Evolutionary conservation across 2,797 vertebrate species (phyloP).

Genomic region (Sebastes baramenuke): DNA sequence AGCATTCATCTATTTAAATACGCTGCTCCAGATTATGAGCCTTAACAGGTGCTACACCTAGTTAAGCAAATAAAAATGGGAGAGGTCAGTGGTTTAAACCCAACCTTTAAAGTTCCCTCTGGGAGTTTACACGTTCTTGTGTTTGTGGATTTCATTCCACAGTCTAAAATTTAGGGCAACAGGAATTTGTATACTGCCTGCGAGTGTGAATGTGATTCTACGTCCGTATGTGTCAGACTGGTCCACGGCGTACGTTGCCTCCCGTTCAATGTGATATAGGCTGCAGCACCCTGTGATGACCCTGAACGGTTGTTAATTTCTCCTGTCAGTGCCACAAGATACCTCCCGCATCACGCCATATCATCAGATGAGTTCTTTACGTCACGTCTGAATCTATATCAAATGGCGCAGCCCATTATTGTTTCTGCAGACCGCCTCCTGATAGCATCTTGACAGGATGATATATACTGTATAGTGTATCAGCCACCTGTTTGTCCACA

Average conservation of each 20-base stretch:
- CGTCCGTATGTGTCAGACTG: neutral
- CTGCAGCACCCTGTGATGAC: neutral
- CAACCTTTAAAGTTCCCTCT: neutral
- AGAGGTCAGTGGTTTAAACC: neutral
- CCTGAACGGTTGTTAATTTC: neutral
- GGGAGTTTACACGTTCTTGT: neutral
- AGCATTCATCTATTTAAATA: neutral
- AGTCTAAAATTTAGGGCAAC: neutral
- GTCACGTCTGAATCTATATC: constrained; percentile 12
- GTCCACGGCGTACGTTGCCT: neutral
- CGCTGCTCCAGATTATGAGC: neutral
- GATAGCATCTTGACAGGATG: constrained; percentile 22
- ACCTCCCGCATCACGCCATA: neutral
- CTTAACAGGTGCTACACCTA: neutral
- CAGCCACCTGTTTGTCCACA: constrained; percentile 42
- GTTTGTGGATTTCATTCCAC: neutral
- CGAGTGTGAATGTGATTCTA: neutral
- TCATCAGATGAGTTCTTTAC: neutral
- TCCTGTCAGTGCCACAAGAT: neutral
- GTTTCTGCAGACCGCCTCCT: neutral
- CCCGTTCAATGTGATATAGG: neutral
- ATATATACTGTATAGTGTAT: neutral
- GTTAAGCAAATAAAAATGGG: neutral
- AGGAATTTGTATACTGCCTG: neutral
- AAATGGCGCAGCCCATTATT: neutral